Evolutionary conservation across 2,888 invertebrate species (phyloP), one percentile per base, ranked within the genome.

Genomic region (Apamea monoglypha): DNA sequence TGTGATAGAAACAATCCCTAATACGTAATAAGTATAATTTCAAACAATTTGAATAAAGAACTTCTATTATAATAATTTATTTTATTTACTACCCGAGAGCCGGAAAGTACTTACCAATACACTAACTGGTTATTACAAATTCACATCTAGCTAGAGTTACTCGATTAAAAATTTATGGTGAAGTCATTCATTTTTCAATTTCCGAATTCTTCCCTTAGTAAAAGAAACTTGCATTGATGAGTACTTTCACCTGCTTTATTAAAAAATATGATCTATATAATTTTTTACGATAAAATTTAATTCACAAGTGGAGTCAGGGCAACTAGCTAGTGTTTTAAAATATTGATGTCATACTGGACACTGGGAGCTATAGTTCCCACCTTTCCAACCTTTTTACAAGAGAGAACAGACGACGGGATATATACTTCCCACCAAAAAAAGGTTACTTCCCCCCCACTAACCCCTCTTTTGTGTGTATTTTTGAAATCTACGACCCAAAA

Each of bases 311-410:
- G 72, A 79, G 74, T 25, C 74, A 75, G 70, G 74, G 75, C 53
- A 2, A 70, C 74, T 74, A 64, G 56, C 63, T 67, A 72, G 47
- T 72, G 72, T 79, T 63, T 70, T 53, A 56, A 79, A 59, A 78
- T 73, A 73, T 68, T 67, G 50, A 78, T 63, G 59, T 78, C 74
- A 78, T 69, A 78, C 63, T 68, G 73, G 78, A 74, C 74, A 78
- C 67, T 74, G 74, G 63, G 68, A 78, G 78, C 68, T 78, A 78
- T 78, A 74, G 25, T 78, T 78, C 78, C 74, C 78, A 78, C 72
- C 56, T 78, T 71, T 78, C 64, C 64, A 71, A 78, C 40, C 72
- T 67, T 77, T 25, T 56, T 59, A 74, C 47, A 47, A 68, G 8
- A 67, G 50, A 61, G 74, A 78, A 78, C 74, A 78, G 73, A 78